Conservation (phyloP, 2,113 vertebrate species). For the Hydrolagus affinis region DNA sequence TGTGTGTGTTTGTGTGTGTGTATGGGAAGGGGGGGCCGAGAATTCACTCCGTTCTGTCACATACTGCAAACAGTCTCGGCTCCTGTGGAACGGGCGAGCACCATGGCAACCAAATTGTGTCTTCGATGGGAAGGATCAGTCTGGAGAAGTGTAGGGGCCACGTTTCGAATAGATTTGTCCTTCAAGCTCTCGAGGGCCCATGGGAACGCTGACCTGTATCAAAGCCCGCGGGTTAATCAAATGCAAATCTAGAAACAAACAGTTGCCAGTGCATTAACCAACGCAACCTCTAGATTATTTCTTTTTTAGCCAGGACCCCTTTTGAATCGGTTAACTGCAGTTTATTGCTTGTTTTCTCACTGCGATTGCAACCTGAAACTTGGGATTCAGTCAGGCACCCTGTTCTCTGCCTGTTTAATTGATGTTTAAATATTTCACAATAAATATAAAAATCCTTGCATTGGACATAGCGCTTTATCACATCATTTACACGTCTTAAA, state of each 20-base stretch:
- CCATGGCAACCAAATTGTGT: background rate
- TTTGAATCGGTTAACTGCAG: background rate
- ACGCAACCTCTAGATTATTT: background rate
- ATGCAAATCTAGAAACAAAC: conserved; percentile 33
- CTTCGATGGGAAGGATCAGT: conserved; percentile 11
- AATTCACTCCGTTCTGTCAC: background rate
- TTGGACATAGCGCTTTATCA: too few species aligned
- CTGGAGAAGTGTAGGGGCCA: background rate
- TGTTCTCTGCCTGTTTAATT: too few species aligned
- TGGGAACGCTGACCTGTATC: conserved; percentile 29
- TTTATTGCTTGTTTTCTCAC: too few species aligned
- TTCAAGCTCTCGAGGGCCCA: background rate
- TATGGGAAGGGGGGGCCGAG: background rate
- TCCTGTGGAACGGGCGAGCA: background rate
- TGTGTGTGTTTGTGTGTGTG: too few species aligned
- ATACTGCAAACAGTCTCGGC: background rate
- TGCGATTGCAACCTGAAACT: too few species aligned
- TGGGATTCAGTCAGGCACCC: too few species aligned
- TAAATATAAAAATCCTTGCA: too few species aligned
- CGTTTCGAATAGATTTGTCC: conserved; percentile 1
- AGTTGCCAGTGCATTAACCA: conserved; percentile 24
- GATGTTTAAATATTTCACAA: too few species aligned
- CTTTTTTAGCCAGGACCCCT: background rate
- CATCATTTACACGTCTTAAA: too few species aligned
- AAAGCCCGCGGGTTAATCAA: conserved; percentile 31